Evolutionary conservation across 2,797 vertebrate genomes (phyloP).

Genomic region (Chlorospingus flavigularis): DNA sequence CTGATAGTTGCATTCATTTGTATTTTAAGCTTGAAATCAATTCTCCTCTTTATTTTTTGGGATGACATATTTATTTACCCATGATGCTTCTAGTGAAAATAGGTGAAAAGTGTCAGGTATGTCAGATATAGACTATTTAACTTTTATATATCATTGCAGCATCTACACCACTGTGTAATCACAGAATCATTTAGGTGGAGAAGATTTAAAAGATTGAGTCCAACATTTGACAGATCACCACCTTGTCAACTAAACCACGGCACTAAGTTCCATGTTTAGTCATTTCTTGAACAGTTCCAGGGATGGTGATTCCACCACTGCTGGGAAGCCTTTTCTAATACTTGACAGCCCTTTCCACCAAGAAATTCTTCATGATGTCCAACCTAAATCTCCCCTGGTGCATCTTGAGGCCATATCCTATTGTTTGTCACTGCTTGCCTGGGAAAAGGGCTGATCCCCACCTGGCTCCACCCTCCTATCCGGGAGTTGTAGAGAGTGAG

Average conservation of each 20-base stretch:
- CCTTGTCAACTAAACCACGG: not conserved
- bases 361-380: not conserved
- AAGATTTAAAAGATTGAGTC: not conserved
- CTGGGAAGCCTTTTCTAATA: not conserved
- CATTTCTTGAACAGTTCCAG: not conserved
- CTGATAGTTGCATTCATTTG: not conserved
- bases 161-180: not conserved
- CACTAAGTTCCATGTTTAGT: rapidly evolving
- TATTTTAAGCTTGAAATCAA: not conserved
- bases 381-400: not conserved
- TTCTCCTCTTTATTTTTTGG: not conserved
- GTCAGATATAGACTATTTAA: not conserved
- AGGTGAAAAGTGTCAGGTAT: not conserved
- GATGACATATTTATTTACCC: not conserved
- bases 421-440: not conserved
- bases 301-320: not conserved
- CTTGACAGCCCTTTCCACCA: not conserved
- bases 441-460: not conserved
- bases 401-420: not conserved
- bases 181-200: not conserved
- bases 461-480: not conserved
- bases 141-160: not conserved
- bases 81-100: not conserved
- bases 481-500: not conserved
- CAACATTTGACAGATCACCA: not conserved